These are phyloP conservation scores for Yponomeuta evonymella DNA, from an alignment of 2,888 invertebrate genomes.

Conservation along the genomic window DNA sequence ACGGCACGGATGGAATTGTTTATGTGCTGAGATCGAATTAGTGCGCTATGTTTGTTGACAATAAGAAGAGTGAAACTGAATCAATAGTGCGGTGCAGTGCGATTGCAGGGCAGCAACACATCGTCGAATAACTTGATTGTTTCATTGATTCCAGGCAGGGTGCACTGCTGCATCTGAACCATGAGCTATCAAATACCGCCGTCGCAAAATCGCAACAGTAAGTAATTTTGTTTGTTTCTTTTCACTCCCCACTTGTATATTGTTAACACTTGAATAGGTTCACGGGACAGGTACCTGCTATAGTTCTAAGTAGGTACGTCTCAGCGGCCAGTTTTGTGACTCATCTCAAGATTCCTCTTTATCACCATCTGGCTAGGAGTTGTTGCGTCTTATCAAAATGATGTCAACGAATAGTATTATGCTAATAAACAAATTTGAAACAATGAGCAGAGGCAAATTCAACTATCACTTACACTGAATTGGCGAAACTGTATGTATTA, in stretches of 20 bases:
- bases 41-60: slow-evolving; percentile 22
- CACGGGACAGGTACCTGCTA: background rate
- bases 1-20: slow-evolving; percentile 32
- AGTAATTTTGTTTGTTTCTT: slow-evolving; percentile 55
- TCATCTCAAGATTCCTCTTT: slow-evolving; percentile 36
- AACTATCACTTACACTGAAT: too few species aligned
- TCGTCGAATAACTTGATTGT: slow-evolving; percentile 27
- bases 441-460: too few species aligned
- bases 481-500: too few species aligned
- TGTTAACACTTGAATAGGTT: slow-evolving; percentile 11
- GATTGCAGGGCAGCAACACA: slow-evolving; percentile 29
- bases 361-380: too few species aligned
- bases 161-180: slow-evolving; percentile 78
- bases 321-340: slow-evolving; percentile 33
- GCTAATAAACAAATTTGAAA: too few species aligned
- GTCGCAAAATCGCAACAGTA: slow-evolving; percentile 88
- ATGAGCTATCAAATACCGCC: slow-evolving; percentile 92
- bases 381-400: too few species aligned
- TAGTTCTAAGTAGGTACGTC: background rate
- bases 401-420: too few species aligned
- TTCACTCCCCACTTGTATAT: slow-evolving; percentile 5
- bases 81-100: slow-evolving; percentile 32
- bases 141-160: slow-evolving; percentile 74
- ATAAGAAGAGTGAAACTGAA: slow-evolving; percentile 24
- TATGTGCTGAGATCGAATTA: slow-evolving; percentile 24